These are phyloP conservation scores for Patella caerulea DNA, from an alignment of 2,888 invertebrate species.

Conservation along the genomic window DNA sequence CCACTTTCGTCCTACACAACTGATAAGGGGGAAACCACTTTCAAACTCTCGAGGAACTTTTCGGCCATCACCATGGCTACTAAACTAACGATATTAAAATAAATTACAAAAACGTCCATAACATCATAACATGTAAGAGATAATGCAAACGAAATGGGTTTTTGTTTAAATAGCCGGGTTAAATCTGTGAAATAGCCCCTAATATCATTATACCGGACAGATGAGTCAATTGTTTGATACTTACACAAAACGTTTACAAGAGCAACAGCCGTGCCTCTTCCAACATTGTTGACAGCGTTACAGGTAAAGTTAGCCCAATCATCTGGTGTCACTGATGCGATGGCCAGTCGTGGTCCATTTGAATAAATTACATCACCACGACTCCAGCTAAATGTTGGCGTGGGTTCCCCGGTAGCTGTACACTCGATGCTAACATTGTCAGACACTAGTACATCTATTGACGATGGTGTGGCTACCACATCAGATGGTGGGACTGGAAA, in stretches of 20 bases:
- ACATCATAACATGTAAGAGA: no score
- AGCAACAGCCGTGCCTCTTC: background rate
- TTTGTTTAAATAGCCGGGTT: no score
- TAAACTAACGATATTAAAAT: no score
- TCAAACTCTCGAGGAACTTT: no score
- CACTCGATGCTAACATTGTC: background rate
- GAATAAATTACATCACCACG: background rate
- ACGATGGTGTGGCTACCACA: background rate
- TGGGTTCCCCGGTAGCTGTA: background rate
- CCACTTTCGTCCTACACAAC: no score
- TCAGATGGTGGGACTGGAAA: background rate
- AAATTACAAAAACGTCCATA: no score
- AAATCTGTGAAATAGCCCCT: no score
- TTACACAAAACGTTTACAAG: background rate
- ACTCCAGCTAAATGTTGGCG: background rate
- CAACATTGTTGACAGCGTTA: background rate
- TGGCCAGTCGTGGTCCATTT: background rate
- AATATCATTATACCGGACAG: no score
- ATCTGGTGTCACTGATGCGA: background rate
- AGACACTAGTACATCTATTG: background rate
- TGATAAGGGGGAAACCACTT: no score
- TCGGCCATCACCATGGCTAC: no score
- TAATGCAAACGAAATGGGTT: no score
- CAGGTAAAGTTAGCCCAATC: background rate
- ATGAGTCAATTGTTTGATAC: background rate